Percentiles rank a stretch among this genome's conserved stretches.
phyloP scores from a whole-genome alignment of 2,797 vertebrate genomes.

The Sardinella longiceps region DNA sequence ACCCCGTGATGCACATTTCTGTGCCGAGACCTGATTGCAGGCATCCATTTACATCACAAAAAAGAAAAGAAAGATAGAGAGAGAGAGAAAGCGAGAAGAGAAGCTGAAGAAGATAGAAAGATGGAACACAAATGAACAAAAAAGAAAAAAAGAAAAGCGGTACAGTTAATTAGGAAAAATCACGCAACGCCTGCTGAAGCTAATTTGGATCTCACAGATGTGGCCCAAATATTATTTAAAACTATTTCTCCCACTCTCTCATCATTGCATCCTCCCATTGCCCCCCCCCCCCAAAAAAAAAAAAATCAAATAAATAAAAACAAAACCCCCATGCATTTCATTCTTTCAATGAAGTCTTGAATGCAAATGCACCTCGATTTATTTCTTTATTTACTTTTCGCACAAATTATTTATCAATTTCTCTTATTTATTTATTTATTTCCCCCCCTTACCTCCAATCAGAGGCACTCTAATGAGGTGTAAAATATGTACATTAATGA shows the following conservation, averaged over 20 bases:
- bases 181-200: conserved; percentile 71
- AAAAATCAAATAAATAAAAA: too few relatives aligned
- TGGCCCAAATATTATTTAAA: conserved; percentile 73
- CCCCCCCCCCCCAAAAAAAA: neutral
- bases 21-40: conserved; percentile 54
- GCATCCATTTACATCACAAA: conserved; percentile 61
- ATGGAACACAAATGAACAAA: conserved; percentile 33
- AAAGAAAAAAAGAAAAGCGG: conserved; percentile 48
- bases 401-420: conserved; percentile 9
- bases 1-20: conserved; percentile 81
- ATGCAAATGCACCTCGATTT: conserved; percentile 74
- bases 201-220: conserved; percentile 74
- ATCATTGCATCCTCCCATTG: conserved; percentile 20
- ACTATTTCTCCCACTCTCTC: conserved; percentile 43
- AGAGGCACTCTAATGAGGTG: conserved; percentile 82
- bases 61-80: conserved; percentile 43
- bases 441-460: conserved; percentile 66
- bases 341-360: conserved; percentile 73
- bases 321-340: conserved; percentile 23
- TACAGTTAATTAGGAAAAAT: conserved; percentile 77
- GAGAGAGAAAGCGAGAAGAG: neutral
- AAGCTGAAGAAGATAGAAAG: neutral
- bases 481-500: conserved; percentile 89
- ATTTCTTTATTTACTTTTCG: conserved; percentile 29
- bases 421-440: conserved; percentile 61